Conservation (phyloP, 1,140 invertebrate genomes). For the Drosophila mauritiana region DNA sequence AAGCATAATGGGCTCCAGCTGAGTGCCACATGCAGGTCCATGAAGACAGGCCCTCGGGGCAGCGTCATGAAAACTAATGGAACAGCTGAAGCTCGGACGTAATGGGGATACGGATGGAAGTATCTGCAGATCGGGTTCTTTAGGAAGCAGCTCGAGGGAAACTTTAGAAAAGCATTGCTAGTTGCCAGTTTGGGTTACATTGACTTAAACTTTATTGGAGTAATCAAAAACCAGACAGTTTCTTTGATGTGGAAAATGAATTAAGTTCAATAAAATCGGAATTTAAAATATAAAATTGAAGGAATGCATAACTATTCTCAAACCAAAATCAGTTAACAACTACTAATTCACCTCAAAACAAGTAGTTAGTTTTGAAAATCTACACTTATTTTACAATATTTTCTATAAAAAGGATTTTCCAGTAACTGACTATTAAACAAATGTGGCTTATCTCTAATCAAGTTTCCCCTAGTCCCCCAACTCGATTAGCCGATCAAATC, state of each 20-base stretch:
- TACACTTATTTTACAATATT: no score
- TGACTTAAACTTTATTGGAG: background rate
- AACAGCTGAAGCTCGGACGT: slow-evolving; percentile 23
- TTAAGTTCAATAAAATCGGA: no score
- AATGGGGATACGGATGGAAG: slow-evolving; percentile 13
- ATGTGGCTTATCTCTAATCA: background rate
- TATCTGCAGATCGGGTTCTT: slow-evolving; percentile 1
- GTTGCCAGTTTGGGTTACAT: background rate
- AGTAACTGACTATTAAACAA: no score
- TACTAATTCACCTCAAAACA: no score
- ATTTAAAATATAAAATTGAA: no score
- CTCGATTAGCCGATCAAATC: background rate
- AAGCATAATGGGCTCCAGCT: slow-evolving; percentile 36
- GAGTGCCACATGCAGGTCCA: slow-evolving; percentile 47
- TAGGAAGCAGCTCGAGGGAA: background rate
- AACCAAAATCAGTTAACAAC: no score
- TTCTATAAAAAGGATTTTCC: no score
- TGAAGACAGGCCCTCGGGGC: slow-evolving; percentile 48
- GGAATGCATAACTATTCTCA: no score
- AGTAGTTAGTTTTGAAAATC: no score
- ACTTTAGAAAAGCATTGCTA: no score
- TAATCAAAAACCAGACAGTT: no score
- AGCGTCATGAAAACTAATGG: slow-evolving; percentile 25
- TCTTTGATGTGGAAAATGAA: no score
- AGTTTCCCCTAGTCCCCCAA: background rate